Evolutionary conservation across 1,140 invertebrate genomes (phyloP), one percentile per base, ranked within the genome.

Genomic region (Drosophila neocordata): DNA sequence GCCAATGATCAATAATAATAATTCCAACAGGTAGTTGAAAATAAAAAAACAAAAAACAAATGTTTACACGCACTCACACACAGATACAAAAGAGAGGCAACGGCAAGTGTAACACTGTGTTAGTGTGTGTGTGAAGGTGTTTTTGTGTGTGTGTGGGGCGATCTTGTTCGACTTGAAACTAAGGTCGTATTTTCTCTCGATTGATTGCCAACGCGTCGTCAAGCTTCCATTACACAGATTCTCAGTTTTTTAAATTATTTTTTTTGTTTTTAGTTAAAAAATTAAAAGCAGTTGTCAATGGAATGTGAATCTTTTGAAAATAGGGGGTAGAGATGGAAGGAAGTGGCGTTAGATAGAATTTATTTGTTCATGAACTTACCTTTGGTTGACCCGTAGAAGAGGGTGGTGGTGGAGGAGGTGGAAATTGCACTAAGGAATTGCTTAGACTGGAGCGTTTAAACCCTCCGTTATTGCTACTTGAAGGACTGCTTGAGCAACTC

Each of bases 81-180:
- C 12, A 35, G 9, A 12, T 31, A 31, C 27, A 15, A 18, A 24
- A 12, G 5, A 20, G 55, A 12, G 55, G 4, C 12, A 35, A 11
- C 7, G 7, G 15, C 15, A 7, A 7, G 7, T 20, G 55, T 27
- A 31, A 31, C 3, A 31, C 3, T 31, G 34, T 57, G 13, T 48
- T 8, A 20, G 41, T 53, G 24, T 24, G 35, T 57, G 31, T 57
- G 64, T 62, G 58, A 22, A 37, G 61, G 31, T 56, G 27, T 44
- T 5, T 48, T 15, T 53, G 24, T 24, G n/a, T 44, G 35, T 57
- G 44, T 57, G 64, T 62, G 58, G 22, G 52, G 64, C 53, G 63
- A 88, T 88, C 78, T 87, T 52, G 82, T 88, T 87, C 65, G 71
- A 87, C 82, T 87, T 87, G 82, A 87, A 79, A 76, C 72, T 64